These are phyloP conservation scores for Ailurus styani DNA, from an alignment of 2,113 vertebrate species.

Conservation along the genomic window DNA sequence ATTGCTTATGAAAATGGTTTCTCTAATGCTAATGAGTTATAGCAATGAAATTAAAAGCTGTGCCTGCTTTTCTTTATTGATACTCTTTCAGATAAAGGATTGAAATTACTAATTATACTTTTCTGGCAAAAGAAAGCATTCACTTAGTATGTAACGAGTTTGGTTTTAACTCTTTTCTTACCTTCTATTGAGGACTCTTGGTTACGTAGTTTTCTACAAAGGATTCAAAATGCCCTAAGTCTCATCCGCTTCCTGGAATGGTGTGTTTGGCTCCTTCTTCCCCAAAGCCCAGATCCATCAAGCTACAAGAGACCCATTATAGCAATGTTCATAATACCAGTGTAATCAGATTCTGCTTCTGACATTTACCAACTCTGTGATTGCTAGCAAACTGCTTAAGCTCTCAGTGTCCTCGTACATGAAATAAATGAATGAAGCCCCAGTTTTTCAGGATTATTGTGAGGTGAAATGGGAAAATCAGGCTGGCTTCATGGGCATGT, in stretches of 20 bases:
- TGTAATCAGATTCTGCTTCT: background rate
- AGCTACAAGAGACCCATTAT: background rate
- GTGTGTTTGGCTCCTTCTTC: background rate
- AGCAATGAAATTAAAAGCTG: background rate
- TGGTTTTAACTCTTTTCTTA: background rate
- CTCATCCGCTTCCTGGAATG: background rate
- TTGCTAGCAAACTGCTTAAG: background rate
- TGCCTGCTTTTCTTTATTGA: background rate
- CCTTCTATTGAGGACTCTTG: background rate
- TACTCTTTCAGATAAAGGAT: background rate
- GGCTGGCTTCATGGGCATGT: rapidly evolving
- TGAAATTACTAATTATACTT: background rate
- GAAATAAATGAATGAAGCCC: background rate
- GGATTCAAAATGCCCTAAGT: background rate
- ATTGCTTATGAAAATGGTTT: background rate
- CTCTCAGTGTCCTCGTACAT: background rate
- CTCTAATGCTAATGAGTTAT: constrained; percentile 11
- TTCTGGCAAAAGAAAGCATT: background rate
- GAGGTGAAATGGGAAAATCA: background rate
- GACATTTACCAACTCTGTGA: background rate
- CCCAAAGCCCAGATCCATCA: background rate
- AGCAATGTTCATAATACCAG: background rate
- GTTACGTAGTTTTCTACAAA: background rate
- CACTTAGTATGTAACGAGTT: no score
- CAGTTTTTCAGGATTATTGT: background rate